These are phyloP conservation scores for Enteromius viviparus DNA, from an alignment of 2,797 vertebrate genomes.

Conservation along the genomic window DNA sequence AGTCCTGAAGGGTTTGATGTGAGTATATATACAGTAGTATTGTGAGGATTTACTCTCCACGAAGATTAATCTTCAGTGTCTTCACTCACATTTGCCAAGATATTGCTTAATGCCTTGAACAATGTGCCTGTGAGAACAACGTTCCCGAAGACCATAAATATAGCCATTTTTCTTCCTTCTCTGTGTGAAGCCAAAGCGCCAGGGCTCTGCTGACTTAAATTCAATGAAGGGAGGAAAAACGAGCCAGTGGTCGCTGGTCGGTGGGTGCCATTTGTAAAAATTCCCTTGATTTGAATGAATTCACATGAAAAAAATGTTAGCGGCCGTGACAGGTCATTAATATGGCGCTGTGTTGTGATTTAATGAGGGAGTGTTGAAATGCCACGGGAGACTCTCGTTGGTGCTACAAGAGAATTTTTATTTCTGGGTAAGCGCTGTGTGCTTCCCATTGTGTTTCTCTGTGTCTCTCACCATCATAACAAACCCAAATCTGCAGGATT, in stretches of 20 bases:
- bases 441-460: constrained; percentile 46
- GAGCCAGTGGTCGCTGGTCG: constrained; percentile 67
- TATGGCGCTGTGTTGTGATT: constrained; percentile 73
- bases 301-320: constrained; percentile 80
- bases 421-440: constrained; percentile 64
- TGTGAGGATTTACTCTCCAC: constrained; percentile 31
- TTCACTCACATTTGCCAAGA: constrained; percentile 40
- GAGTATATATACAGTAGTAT: background rate
- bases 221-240: constrained; percentile 66
- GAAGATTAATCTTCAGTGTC: constrained; percentile 56
- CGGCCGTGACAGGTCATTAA: constrained; percentile 75
- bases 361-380: constrained; percentile 62
- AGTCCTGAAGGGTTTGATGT: background rate
- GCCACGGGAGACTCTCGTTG: constrained; percentile 50
- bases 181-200: constrained; percentile 49
- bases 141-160: constrained; percentile 64
- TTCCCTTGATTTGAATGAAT: constrained; percentile 70
- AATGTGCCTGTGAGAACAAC: constrained; percentile 59
- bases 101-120: constrained; percentile 60
- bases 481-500: constrained; percentile 4
- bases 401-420: constrained; percentile 59
- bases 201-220: constrained; percentile 70
- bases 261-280: constrained; percentile 74
- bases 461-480: background rate
- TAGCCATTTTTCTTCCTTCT: constrained; percentile 64